Conservation (phyloP, 2,888 invertebrate species). For the Lithophane semibrunnea region DNA sequence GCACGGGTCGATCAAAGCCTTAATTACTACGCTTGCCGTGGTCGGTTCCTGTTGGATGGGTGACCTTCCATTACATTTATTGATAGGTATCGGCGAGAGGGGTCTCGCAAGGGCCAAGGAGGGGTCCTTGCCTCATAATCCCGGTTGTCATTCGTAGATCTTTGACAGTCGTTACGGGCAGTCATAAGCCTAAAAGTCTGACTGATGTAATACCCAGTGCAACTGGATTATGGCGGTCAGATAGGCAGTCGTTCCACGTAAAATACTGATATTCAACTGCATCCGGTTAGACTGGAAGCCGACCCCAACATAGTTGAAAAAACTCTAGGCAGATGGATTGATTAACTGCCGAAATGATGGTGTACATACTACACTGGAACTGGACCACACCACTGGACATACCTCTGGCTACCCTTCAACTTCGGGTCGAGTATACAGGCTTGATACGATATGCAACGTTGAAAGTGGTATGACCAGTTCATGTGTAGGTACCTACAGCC, state of each 20-base stretch:
- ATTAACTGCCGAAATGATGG: background rate
- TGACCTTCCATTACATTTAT: too few relatives aligned
- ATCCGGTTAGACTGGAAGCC: background rate
- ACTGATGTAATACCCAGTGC: too few relatives aligned
- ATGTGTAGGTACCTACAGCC: background rate
- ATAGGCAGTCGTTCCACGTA: background rate
- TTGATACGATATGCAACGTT: background rate
- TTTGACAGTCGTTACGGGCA: too few relatives aligned
- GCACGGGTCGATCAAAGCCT: too few relatives aligned
- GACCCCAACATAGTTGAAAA: background rate
- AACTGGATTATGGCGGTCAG: too few relatives aligned
- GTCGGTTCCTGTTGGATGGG: too few relatives aligned
- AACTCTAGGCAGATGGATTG: background rate
- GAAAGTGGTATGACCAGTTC: slow-evolving; percentile 27
- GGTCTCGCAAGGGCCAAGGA: too few relatives aligned
- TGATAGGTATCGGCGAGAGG: too few relatives aligned
- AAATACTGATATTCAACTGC: background rate
- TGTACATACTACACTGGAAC: background rate
- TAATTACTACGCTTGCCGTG: too few relatives aligned
- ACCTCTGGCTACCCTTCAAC: background rate
- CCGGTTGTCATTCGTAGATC: too few relatives aligned
- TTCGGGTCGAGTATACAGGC: background rate
- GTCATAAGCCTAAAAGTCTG: background rate
- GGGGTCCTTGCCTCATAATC: too few relatives aligned
- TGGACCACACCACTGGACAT: background rate